These are phyloP conservation scores for Tragelaphus imberbis DNA, from an alignment of 2,113 vertebrate species.

Conservation along the genomic window DNA sequence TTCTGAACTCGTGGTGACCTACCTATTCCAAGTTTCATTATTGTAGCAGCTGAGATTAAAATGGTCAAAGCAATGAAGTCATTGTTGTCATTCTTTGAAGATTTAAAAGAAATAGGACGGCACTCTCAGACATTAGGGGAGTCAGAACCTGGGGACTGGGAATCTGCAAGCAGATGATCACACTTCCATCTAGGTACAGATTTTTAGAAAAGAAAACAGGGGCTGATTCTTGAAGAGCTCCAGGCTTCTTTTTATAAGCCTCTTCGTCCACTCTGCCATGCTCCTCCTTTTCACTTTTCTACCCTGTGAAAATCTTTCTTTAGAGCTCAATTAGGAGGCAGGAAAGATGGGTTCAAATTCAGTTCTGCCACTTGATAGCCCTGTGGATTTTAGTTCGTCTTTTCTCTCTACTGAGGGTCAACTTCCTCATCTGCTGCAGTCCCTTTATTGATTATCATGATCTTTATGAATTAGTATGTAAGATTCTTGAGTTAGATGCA, in stretches of 20 bases:
- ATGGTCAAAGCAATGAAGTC: conserved; percentile 52
- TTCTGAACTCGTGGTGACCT: conserved; percentile 59
- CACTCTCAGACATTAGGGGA: background rate
- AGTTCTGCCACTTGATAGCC: background rate
- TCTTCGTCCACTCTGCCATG: background rate
- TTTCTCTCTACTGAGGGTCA: background rate
- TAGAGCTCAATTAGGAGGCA: background rate
- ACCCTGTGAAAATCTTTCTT: background rate
- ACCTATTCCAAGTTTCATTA: conserved; percentile 66
- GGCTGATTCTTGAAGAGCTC: background rate
- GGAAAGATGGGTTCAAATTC: background rate
- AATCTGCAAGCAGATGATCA: background rate
- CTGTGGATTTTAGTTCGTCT: background rate
- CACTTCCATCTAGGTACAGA: background rate
- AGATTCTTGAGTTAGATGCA: background rate
- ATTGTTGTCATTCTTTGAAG: conserved; percentile 48
- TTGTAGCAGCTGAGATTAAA: conserved; percentile 64
- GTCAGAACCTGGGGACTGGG: background rate
- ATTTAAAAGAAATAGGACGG: conserved; percentile 51
- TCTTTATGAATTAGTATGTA: background rate
- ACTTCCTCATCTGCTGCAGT: background rate
- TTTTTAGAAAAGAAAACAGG: background rate
- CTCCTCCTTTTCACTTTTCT: background rate
- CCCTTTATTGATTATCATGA: background rate
- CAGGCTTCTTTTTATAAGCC: background rate